A percentile compares a stretch with the other conserved stretches of the same genome.
Evolutionary conservation across 2,888 invertebrate species (phyloP).

Genomic region (Drosophila engyochracea): DNA sequence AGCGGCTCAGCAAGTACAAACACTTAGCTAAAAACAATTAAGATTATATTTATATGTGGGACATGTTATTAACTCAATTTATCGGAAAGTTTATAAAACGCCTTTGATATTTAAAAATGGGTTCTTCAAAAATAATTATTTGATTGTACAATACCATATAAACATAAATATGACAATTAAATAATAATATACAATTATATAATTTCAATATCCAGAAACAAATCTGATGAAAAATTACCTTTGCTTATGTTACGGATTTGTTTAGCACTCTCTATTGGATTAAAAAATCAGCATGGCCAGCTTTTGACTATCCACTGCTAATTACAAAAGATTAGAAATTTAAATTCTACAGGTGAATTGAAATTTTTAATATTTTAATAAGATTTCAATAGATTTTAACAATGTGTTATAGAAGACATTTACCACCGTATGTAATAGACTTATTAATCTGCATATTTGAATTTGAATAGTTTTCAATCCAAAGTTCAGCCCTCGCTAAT

Average conservation of each 20-base stretch:
- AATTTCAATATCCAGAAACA: neutral
- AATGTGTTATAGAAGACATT: neutral
- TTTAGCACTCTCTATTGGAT: neutral
- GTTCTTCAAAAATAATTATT: neutral
- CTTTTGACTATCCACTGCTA: neutral
- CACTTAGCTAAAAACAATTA: slow-evolving; percentile 2
- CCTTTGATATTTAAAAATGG: neutral
- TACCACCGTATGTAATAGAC: neutral
- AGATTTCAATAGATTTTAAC: neutral
- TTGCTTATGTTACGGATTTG: neutral
- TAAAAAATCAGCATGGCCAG: neutral
- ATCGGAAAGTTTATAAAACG: neutral
- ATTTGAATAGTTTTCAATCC: neutral
- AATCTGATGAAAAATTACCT: neutral
- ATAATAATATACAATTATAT: neutral
- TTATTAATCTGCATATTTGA: neutral
- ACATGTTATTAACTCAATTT: neutral
- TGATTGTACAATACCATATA: neutral
- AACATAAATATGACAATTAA: neutral
- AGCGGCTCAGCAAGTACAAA: slow-evolving; percentile 6
- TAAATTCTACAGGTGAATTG: neutral
- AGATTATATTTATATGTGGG: neutral
- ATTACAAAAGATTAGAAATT: neutral
- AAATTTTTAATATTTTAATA: neutral
- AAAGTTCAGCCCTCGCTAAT: slow-evolving; percentile 10